These are phyloP conservation scores for Desmophyllum pertusum DNA, from an alignment of 92 coral and sea anemone genomes.

Conservation along the genomic window DNA sequence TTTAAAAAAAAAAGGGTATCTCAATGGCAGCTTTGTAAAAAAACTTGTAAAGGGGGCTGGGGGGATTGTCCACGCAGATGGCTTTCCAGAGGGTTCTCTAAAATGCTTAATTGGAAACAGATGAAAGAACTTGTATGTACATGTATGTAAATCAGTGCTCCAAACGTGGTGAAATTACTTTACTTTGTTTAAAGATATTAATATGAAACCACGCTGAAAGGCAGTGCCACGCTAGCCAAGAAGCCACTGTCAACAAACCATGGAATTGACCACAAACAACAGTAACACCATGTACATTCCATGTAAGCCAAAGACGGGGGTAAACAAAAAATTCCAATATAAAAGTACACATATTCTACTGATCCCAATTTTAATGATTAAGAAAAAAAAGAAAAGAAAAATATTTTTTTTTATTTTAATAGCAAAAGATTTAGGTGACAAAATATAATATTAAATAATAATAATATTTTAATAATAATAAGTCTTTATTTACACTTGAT, in stretches of 20 bases:
- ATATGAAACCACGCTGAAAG: constrained; percentile 89
- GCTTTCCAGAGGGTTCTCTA: too few relatives aligned
- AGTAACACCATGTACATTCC: constrained; percentile 90
- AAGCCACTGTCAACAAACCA: constrained; percentile 98
- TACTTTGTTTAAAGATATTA: constrained; percentile 94
- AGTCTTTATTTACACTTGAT: too few relatives aligned
- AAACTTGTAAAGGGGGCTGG: too few relatives aligned
- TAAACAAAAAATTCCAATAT: too few relatives aligned
- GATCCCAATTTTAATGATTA: too few relatives aligned
- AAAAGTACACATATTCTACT: constrained; percentile 93
- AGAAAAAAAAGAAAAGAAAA: neutral
- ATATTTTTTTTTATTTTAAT: too few relatives aligned
- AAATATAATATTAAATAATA: neutral
- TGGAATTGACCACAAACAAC: constrained; percentile 78
- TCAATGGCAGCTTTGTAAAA: neutral
- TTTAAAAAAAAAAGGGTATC: neutral
- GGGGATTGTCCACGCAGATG: neutral
- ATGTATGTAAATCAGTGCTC: too few relatives aligned
- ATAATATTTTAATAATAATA: too few relatives aligned
- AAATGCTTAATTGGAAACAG: too few relatives aligned
- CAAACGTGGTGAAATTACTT: neutral
- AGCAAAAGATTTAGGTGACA: neutral
- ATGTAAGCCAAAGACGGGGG: constrained; percentile 91
- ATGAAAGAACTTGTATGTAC: too few relatives aligned
- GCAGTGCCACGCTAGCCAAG: constrained; percentile 92